Base-by-base conservation (phyloP, 2,888 invertebrate species). In the Arge pagana region DNA sequence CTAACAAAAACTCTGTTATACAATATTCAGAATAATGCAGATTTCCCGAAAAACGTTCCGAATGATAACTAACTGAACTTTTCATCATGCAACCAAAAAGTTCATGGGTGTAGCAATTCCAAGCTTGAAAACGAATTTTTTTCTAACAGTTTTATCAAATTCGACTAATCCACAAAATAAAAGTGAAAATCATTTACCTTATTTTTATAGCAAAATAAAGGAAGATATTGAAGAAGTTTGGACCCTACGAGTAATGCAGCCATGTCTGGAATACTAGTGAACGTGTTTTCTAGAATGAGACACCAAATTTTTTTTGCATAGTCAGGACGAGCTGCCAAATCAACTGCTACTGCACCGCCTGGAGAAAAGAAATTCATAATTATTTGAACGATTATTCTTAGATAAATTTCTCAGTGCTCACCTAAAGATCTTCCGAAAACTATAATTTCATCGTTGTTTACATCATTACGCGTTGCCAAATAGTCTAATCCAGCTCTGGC, bases 201-300 rank as follows among this genome's bases (percentile, higher is more conserved):
- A 79, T 95, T 96, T 81, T 96, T 96, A 78, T 90, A 93, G 74
- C 88, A 88, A 77, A 89, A 82, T 62, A 85, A 80, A 55, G 96
- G 96, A 62, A 96, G 79, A 80, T 88, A 89, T 57, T 84, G 81
- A 52, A 93, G 72, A 61, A 87, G 79, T 66, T 80, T 82, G 80
- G 87, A 84, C 70, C 88, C 87, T 60, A 96, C 83, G 61, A 96
- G 81, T 55, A 89, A 86, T 63, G 85, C 84, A 13, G 93, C 94
- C 87, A 96, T 94, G 58, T 93, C 93, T 24, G 94, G 94, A 76
- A 97, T 91, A 73, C 90, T 91, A 3, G 95, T 95, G 70, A 97
- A 97, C 3, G 96, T 96, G 76, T 97, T 97, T 77, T 97, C 96
- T 13, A 96, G 84, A 60, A 97, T 84, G 56, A 95, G 78, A 61